A percentile compares a stretch with the other conserved stretches of the same genome.
Conservation (phyloP, 1,140 invertebrate genomes). For the Phenacoccus solenopsis region DNA sequence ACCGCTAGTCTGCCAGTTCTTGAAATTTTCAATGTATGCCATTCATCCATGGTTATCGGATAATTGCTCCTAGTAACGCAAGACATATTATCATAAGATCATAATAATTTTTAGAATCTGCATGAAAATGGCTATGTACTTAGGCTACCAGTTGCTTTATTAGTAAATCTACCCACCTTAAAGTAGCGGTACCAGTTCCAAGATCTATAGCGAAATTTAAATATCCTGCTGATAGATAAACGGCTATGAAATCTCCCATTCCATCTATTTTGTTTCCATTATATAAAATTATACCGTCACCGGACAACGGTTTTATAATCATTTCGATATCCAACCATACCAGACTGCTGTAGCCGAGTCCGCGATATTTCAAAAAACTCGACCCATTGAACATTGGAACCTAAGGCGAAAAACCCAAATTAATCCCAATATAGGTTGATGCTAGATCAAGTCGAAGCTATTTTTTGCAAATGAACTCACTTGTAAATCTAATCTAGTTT, state of each 20-base stretch:
- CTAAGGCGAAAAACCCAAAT: conserved; percentile 34
- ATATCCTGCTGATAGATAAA: conserved; percentile 69
- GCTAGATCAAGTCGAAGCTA: too few relatives aligned
- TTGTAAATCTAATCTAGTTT: conserved; percentile 74
- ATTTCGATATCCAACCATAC: conserved; percentile 75
- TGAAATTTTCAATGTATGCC: conserved; percentile 74
- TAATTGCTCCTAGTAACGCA: conserved; percentile 33
- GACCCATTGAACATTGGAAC: conserved; percentile 89
- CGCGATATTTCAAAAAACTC: conserved; percentile 70
- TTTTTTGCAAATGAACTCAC: conserved; percentile 44
- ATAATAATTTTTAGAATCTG: too few relatives aligned
- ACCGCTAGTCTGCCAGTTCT: conserved; percentile 76
- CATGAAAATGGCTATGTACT: too few relatives aligned
- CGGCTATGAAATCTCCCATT: conserved; percentile 81
- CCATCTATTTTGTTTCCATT: conserved; percentile 79
- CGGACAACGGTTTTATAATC: conserved; percentile 64
- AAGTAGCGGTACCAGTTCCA: conserved; percentile 75
- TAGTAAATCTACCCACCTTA: conserved; percentile 46
- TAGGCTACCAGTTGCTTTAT: too few relatives aligned
- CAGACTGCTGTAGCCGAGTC: conserved; percentile 64
- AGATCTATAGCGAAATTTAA: conserved; percentile 86
- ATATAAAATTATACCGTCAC: conserved; percentile 79
- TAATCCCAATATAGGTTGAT: neutral
- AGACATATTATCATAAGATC: too few relatives aligned
- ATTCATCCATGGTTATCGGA: conserved; percentile 58